A percentile compares a stretch with the other conserved stretches of the same genome.
Evolutionary conservation across 2,797 vertebrate species (phyloP).

Genomic region (Oreortyx pictus): DNA sequence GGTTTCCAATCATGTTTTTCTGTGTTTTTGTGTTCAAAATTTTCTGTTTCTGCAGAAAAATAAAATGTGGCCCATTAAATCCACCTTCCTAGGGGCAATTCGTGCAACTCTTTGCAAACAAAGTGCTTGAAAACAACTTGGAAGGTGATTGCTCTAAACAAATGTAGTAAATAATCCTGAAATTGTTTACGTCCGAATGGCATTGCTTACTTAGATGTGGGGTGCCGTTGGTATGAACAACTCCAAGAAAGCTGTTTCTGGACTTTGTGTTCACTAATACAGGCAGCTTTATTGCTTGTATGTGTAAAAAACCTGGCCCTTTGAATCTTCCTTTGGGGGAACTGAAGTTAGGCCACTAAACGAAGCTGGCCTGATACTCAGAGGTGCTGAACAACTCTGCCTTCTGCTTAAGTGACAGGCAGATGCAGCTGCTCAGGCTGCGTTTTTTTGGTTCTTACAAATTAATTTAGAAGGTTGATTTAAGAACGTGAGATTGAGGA

Average conservation of each 20-base stretch:
- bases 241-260: background rate
- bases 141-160: constrained; percentile 57
- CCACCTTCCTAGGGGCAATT: constrained; percentile 2
- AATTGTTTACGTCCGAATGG: constrained; percentile 66
- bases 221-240: background rate
- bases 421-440: constrained; percentile 19
- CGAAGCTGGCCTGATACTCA: background rate
- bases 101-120: constrained; percentile 46
- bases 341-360: constrained; percentile 17
- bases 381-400: background rate
- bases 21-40: background rate
- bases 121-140: background rate
- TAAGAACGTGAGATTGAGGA: background rate
- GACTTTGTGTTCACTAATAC: background rate
- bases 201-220: constrained; percentile 44
- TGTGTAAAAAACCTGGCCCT: background rate
- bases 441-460: constrained; percentile 22
- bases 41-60: background rate
- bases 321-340: background rate
- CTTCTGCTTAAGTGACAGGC: background rate
- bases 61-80: background rate
- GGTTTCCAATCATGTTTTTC: background rate
- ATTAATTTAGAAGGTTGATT: background rate
- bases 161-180: constrained; percentile 62
- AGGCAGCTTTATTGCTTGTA: background rate